A percentile compares a stretch with the other conserved stretches of the same genome.
Evolutionary conservation across 2,797 vertebrate genomes (phyloP).

Genomic region (Lateolabrax maculatus): DNA sequence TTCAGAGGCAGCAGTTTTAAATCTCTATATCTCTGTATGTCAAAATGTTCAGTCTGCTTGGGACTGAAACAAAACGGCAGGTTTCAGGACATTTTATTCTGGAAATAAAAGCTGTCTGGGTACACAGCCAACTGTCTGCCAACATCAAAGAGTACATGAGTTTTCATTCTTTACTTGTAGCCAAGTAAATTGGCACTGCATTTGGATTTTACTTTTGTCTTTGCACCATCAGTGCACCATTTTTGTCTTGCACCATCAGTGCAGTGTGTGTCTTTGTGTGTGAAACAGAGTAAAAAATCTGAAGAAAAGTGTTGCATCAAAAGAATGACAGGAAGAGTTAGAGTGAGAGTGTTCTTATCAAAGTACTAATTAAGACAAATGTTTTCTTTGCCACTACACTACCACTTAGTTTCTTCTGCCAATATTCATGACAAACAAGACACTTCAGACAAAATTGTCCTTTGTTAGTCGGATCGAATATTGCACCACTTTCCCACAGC

Average conservation of each 20-base stretch:
- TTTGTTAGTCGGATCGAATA: background rate
- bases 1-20: constrained; percentile 23
- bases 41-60: constrained; percentile 27
- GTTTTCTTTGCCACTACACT: constrained; percentile 16
- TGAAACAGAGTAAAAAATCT: background rate
- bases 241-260: constrained; percentile 12
- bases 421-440: constrained; percentile 30
- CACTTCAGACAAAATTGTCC: constrained; percentile 28
- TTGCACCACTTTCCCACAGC: constrained; percentile 15
- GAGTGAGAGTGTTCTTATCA: constrained; percentile 16
- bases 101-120: constrained; percentile 20
- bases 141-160: constrained; percentile 33
- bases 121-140: constrained; percentile 16
- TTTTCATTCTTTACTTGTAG: constrained; percentile 23
- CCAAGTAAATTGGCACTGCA: constrained; percentile 35
- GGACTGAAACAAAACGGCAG: constrained; percentile 33
- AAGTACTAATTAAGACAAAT: constrained; percentile 32
- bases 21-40: constrained; percentile 28
- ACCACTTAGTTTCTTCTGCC: constrained; percentile 21
- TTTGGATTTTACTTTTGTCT: constrained; percentile 36
- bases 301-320: constrained; percentile 7
- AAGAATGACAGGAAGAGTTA: background rate
- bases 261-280: constrained; percentile 1
- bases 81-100: constrained; percentile 40
- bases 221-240: background rate